Conservation (phyloP, 2,113 vertebrate genomes). For the Melanerpes aurifrons region DNA sequence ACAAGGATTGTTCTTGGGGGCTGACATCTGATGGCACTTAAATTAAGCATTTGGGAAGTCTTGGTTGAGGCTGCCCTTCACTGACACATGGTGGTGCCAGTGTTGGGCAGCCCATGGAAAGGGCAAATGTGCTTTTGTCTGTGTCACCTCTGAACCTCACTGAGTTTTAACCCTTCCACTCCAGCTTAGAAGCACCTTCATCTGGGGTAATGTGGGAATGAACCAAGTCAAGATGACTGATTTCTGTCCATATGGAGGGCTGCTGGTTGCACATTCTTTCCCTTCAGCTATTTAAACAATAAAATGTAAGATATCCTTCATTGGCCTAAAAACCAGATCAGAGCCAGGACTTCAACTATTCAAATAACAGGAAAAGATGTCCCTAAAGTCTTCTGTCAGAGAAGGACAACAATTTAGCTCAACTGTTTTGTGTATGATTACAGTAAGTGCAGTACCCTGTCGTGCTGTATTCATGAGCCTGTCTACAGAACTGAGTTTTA, state of each 20-base stretch:
- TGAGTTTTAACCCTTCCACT: not conserved
- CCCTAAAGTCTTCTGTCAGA: not conserved
- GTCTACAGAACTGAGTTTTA: not conserved
- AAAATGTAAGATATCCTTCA: not conserved
- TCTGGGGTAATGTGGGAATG: not conserved
- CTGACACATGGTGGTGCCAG: rapidly evolving
- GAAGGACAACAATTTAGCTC: not conserved
- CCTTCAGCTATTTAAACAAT: not conserved
- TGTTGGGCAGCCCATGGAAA: not conserved
- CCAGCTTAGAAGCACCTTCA: not conserved
- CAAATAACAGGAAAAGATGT: not conserved
- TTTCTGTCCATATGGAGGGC: not conserved
- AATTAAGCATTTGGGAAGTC: not conserved
- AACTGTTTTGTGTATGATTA: not conserved
- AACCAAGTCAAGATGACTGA: not conserved
- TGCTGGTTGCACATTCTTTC: not conserved
- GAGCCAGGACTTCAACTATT: not conserved
- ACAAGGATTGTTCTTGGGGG: not conserved
- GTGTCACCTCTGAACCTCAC: not conserved
- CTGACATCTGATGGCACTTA: not conserved
- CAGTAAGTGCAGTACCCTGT: not conserved
- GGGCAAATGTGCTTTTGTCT: not conserved
- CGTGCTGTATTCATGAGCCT: not conserved
- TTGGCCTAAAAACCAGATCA: not conserved
- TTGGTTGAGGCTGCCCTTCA: not conserved